Conservation (phyloP, 2,113 vertebrate genomes). For the Callipepla californica region DNA sequence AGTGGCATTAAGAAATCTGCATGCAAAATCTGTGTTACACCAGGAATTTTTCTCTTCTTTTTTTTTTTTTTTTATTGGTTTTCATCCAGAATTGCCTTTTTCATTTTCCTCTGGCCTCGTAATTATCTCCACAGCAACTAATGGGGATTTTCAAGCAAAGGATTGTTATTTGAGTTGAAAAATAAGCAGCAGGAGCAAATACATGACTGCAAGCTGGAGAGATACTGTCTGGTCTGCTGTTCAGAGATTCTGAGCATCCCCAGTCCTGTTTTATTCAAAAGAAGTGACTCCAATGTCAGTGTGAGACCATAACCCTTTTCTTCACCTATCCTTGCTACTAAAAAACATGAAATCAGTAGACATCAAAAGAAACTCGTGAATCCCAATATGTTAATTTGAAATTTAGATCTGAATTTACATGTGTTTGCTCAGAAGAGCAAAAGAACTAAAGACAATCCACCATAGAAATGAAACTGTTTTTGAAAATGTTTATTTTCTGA, state of each 20-base stretch:
- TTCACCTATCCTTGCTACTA: neutral
- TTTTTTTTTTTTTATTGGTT: neutral
- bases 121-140: slow-evolving; percentile 46
- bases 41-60: neutral
- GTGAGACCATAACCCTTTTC: neutral
- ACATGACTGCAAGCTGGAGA: neutral
- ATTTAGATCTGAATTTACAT: neutral
- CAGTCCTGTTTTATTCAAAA: neutral
- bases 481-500: neutral
- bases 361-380: neutral
- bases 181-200: slow-evolving; percentile 1
- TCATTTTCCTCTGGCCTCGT: neutral
- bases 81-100: neutral
- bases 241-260: neutral
- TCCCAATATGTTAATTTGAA: neutral
- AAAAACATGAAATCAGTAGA: neutral
- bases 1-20: neutral
- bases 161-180: neutral
- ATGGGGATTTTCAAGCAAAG: neutral
- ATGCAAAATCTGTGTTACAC: neutral
- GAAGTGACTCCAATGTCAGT: neutral
- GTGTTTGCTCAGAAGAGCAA: neutral
- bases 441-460: neutral
- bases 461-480: fast-evolving
- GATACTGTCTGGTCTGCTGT: neutral